Evolutionary conservation across 2,113 vertebrate genomes (phyloP).

Genomic region (Thamnaconus septentrionalis): DNA sequence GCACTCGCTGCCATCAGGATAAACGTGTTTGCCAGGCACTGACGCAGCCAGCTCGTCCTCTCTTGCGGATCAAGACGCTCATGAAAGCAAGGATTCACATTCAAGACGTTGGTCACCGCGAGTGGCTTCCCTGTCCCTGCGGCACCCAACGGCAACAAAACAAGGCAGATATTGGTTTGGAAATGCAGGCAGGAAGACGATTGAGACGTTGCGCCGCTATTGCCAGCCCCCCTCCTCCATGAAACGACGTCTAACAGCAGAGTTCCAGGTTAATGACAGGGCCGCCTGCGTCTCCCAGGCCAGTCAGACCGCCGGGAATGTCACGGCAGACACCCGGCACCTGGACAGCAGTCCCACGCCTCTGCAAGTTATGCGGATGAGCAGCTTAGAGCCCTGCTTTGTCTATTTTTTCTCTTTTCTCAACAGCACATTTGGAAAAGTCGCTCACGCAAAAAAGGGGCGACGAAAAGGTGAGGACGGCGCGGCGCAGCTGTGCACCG

Average conservation of each 20-base stretch:
- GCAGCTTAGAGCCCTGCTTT: conserved; percentile 1
- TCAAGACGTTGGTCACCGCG: no score
- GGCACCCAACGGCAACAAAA: neutral
- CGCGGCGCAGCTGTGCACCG: conserved; percentile 5
- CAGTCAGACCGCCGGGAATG: conserved; percentile 37
- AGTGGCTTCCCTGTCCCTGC: no score
- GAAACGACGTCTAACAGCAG: conserved; percentile 36
- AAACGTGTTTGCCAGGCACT: no score
- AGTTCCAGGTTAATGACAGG: conserved; percentile 48
- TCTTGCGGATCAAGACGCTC: no score
- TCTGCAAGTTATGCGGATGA: conserved; percentile 18
- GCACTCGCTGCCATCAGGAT: neutral
- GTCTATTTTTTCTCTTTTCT: conserved; percentile 17
- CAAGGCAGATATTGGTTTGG: neutral
- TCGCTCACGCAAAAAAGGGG: no score
- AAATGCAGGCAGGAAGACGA: conserved; percentile 3
- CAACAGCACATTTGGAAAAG: neutral
- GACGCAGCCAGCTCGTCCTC: no score
- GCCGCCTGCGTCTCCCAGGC: conserved; percentile 20
- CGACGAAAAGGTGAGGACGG: neutral
- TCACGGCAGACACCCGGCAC: conserved; percentile 23
- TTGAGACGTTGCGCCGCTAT: conserved; percentile 4
- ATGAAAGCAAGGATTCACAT: no score
- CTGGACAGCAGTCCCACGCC: neutral
- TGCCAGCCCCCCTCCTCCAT: conserved; percentile 23